These are phyloP conservation scores for Mustelus asterias DNA, from an alignment of 2,113 vertebrate genomes.

Conservation along the genomic window DNA sequence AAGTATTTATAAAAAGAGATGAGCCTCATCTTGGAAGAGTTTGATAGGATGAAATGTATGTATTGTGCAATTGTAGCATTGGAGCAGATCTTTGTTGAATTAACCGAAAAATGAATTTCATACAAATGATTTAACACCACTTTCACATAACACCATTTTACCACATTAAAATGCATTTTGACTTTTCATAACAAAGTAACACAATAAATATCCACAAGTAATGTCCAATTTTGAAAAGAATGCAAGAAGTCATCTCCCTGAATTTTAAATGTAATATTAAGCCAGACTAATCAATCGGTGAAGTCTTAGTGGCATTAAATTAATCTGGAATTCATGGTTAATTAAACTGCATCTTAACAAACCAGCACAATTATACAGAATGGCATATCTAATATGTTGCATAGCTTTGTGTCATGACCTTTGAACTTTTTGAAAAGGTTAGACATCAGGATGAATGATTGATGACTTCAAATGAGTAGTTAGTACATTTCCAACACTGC, in stretches of 20 bases:
- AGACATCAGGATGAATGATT: conserved; percentile 24
- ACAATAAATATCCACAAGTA: not conserved
- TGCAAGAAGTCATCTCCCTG: not conserved
- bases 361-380: not conserved
- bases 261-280: not conserved
- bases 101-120: not conserved
- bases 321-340: conserved; percentile 21
- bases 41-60: not conserved
- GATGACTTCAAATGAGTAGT: not conserved
- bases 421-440: conserved; percentile 28
- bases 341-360: conserved; percentile 17
- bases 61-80: not conserved
- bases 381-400: not conserved
- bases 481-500: not conserved
- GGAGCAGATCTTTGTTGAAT: not conserved
- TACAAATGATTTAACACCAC: not conserved
- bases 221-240: not conserved
- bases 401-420: not conserved
- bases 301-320: not conserved
- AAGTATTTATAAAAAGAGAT: not conserved
- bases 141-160: not conserved
- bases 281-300: not conserved
- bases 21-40: not conserved
- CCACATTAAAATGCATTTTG: not conserved
- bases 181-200: not conserved